Evolutionary conservation across 2,888 invertebrate genomes (phyloP), one percentile per base, ranked within the genome.

Genomic region (Bugula neritina): DNA sequence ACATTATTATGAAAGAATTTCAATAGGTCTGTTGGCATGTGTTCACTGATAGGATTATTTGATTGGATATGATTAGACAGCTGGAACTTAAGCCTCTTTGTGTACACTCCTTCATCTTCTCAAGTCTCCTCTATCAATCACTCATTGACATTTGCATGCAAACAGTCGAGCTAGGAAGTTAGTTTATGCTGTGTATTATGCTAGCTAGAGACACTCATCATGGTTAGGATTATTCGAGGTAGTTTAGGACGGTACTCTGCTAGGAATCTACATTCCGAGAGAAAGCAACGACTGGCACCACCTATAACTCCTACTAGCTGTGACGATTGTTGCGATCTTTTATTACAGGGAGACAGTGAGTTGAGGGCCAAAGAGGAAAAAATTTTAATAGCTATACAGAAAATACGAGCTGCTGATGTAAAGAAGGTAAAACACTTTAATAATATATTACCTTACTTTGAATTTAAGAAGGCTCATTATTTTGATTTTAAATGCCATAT

Each of bases 341-440:
- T 43, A 74, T 81, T 70, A 52, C 70, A 70, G 84, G 83, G 83
- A 88, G 91, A 92, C 82, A 89, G 90, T 75, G 90, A 89, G 74
- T 89, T 90, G 77, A 89, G 90, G 81, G 73, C 81, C 71, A 86
- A 86, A 85, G 94, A 95, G 2, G 95, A 95, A 82, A 97, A 98
- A 87, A 98, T 98, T 79, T 91, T 94, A 77, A 88, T 96, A 84
- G 98, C 98, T 0, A 86, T 98, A 84, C 96, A 97, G 84, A 96
- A 98, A 84, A 93, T 98, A 88, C 92, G 93, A 76, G 94, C 94
- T 83, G 95, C 96, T 5, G 93, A 93, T 80, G 90, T 96, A 58
- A 92, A 94, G 84, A 93, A 85, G 83, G 84, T 86, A 79, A 57
- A 54, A 29, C n/a, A 57, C 5, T 3, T 23, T n/a, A 27, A 13